These are phyloP conservation scores for Dinoponera quadriceps DNA, from an alignment of 1,140 invertebrate species.

Conservation along the genomic window DNA sequence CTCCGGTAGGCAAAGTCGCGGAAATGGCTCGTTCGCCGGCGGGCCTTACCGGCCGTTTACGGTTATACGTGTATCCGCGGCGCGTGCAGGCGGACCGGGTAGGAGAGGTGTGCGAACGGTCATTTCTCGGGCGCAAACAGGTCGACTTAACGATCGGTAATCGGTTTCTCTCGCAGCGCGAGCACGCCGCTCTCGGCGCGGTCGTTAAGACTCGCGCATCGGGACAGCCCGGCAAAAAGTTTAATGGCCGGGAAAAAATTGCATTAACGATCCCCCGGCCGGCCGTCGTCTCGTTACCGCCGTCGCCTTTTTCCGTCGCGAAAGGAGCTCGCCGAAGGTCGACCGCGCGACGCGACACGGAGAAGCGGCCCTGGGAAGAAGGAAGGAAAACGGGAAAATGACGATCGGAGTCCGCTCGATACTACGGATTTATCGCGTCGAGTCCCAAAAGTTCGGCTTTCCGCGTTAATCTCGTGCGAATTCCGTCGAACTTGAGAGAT, in stretches of 20 bases:
- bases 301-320: constrained; percentile 51
- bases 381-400: constrained; percentile 18
- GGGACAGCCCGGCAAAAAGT: constrained; percentile 64
- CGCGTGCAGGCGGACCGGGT: too few species aligned
- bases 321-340: constrained; percentile 57
- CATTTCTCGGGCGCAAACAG: constrained; percentile 56
- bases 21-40: constrained; percentile 47
- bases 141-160: constrained; percentile 68
- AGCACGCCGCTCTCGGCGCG: background rate
- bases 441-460: too few species aligned
- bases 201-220: constrained; percentile 51
- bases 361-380: background rate
- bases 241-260: constrained; percentile 67
- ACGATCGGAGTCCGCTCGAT: constrained; percentile 20
- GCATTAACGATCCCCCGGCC: constrained; percentile 64
- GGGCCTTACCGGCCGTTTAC: constrained; percentile 28
- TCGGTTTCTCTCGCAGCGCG: constrained; percentile 56
- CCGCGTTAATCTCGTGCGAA: too few species aligned
- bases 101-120: constrained; percentile 35
- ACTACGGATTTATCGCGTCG: too few species aligned
- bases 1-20: constrained; percentile 20
- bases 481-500: too few species aligned
- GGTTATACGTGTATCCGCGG: background rate
- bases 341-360: constrained; percentile 16
- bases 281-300: background rate